Evolutionary conservation across 2,113 vertebrate genomes (phyloP).

Genomic region (Anthoscopus minutus): DNA sequence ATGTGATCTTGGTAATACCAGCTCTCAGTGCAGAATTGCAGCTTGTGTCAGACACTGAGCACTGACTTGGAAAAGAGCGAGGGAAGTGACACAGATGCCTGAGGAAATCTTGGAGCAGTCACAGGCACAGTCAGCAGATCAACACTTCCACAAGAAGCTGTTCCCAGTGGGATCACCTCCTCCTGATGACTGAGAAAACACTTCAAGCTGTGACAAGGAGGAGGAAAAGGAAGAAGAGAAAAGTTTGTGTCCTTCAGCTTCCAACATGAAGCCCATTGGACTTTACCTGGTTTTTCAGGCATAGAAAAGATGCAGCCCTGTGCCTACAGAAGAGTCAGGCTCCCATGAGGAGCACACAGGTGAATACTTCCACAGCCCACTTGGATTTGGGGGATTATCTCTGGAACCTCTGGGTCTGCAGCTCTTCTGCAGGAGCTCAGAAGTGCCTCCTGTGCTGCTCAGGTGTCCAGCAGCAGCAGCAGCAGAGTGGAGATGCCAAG

Average conservation of each 20-base stretch:
- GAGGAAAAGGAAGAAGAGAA: neutral
- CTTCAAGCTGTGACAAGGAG: neutral
- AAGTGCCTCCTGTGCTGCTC: neutral
- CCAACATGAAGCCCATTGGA: neutral
- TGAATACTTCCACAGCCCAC: neutral
- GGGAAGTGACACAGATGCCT: slow-evolving; percentile 1
- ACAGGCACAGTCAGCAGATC: slow-evolving; percentile 25
- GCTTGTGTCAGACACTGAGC: neutral
- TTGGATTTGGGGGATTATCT: neutral
- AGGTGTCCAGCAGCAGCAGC: neutral
- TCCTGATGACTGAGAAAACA: neutral
- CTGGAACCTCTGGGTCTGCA: neutral
- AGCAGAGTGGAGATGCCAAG: neutral
- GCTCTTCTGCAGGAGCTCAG: neutral
- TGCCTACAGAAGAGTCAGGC: neutral
- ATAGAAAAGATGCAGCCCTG: neutral
- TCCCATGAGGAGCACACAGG: neutral
- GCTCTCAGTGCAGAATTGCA: neutral
- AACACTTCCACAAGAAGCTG: slow-evolving; percentile 17
- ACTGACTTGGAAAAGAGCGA: neutral
- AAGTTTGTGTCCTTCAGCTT: neutral
- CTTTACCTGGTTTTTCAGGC: neutral
- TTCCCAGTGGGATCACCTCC: slow-evolving; percentile 18
- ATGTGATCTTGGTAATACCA: neutral
- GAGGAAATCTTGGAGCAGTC: slow-evolving; percentile 13